Evolutionary conservation across 2,888 invertebrate species (phyloP), one percentile per base, ranked within the genome.

Genomic region (Tetheella fluctuosa): DNA sequence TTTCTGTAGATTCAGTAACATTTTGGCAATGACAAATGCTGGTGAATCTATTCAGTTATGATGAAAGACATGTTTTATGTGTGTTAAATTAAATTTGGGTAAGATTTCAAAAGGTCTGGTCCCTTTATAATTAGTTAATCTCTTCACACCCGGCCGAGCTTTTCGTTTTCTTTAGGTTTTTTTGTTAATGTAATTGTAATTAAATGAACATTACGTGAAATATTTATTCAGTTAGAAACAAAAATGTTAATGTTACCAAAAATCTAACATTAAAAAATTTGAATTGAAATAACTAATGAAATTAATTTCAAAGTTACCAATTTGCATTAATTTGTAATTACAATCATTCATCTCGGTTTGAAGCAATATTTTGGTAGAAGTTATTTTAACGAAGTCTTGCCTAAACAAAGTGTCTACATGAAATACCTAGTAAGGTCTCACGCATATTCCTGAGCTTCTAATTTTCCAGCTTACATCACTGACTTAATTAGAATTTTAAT

Each of bases 41-140:
- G n/a, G n/a, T n/a, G 64, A 67, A 61, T 59, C 64, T 63, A 63
- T 64, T 70, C 65, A 72, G 64, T 63, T 62, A 57, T 61, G 64
- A 59, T 59, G 63, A 61, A 63, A 61, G 62, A 60, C 59, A 54
- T 52, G 59, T 60, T 64, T 48, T 64, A 65, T 64, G 67, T 64
- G 59, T 59, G 54, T 58, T 61, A 64, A 64, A 74, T 65, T 63
- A 71, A 34, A 34, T 72, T 76, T 68, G 64, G 68, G 63, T 60
- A 67, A 70, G 73, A 76, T 74, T 77, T 73, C 70, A 64, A 70
- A 72, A 71, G 69, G 48, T 48, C 48, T 48, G 68, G 62, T 58
- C 58, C 61, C 58, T 65, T 57, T 57, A 54, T 80, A 83, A 82
- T 81, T 76, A 68, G 71, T 80, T 81, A 73, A 76, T 67, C 64